phyloP scores from a whole-genome alignment of 2,797 vertebrate genomes.

The Pangasius macronema region DNA sequence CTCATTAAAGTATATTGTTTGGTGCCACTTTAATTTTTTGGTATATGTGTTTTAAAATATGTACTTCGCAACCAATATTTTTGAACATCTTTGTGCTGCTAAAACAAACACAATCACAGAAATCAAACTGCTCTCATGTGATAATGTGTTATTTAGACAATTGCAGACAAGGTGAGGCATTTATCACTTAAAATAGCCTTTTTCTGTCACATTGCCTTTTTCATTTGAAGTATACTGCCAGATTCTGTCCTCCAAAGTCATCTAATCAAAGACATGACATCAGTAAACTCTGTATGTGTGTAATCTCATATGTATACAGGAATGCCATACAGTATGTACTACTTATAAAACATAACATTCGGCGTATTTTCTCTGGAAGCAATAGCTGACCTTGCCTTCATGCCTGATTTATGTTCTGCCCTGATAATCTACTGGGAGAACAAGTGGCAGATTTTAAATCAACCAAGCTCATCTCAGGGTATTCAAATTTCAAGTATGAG shows the following conservation, averaged over 20 bases:
- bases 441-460: constrained; percentile 44
- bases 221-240: neutral
- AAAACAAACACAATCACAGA: neutral
- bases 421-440: constrained; percentile 44
- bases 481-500: constrained; percentile 44
- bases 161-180: neutral
- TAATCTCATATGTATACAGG: neutral
- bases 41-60: neutral
- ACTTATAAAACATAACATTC: neutral
- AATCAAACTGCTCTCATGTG: neutral
- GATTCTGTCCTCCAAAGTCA: neutral
- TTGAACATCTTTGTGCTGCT: neutral
- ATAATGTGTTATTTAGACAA: neutral
- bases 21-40: neutral
- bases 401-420: constrained; percentile 36
- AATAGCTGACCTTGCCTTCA: constrained; percentile 39
- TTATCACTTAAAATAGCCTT: neutral
- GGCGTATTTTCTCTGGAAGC: neutral
- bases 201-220: neutral
- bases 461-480: constrained; percentile 27
- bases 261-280: neutral
- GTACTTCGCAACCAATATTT: neutral
- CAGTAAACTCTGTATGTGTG: neutral
- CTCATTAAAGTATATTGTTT: neutral
- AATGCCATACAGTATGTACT: neutral